Conservation (phyloP, 2,888 invertebrate genomes). For the Torymus aiolomorphi region DNA sequence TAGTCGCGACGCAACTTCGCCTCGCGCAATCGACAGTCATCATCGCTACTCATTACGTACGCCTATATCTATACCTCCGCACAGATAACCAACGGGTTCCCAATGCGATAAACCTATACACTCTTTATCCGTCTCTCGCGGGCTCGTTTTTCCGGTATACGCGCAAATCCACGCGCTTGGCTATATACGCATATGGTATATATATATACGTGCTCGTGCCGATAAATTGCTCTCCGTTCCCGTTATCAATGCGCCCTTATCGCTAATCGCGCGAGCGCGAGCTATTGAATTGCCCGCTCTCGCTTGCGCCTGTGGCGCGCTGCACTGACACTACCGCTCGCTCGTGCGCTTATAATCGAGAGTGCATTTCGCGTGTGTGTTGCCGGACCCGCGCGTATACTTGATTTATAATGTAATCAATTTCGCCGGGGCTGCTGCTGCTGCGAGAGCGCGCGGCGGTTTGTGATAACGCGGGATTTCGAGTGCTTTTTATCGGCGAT, state of each 20-base stretch:
- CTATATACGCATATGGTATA: not conserved
- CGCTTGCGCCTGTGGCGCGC: no score
- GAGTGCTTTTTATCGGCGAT: constrained; percentile 51
- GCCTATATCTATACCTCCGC: no score
- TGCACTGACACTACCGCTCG: not conserved
- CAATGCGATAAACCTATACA: no score
- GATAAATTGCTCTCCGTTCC: constrained; percentile 35
- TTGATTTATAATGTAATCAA: constrained; percentile 56
- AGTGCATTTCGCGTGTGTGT: no score
- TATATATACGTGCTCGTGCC: not conserved
- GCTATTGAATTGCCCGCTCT: constrained; percentile 44
- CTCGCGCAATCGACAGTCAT: no score
- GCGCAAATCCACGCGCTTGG: not conserved
- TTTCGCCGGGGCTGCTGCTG: constrained; percentile 15
- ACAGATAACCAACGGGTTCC: no score
- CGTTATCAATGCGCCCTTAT: constrained; percentile 44
- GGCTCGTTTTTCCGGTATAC: no score
- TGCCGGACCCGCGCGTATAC: not conserved
- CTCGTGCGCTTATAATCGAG: not conserved
- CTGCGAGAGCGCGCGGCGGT: not conserved
- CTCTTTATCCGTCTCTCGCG: no score
- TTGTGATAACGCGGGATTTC: constrained; percentile 26
- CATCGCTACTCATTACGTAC: no score
- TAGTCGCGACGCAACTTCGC: no score
- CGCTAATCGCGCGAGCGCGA: constrained; percentile 45